Conservation (phyloP, 2,888 invertebrate species). For the Caenorhabditis sp. region DNA sequence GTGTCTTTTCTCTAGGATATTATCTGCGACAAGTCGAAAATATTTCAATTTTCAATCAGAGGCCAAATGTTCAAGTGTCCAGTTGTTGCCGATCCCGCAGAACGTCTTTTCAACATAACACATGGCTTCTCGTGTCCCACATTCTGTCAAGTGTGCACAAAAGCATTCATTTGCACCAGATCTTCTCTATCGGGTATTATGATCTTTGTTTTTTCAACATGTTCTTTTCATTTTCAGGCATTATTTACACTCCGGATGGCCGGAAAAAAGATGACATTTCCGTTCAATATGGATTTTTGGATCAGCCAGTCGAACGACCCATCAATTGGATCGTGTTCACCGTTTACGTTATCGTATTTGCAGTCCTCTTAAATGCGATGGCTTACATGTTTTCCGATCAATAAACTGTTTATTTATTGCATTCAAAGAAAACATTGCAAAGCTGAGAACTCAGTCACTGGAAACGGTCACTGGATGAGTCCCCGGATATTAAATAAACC, state of each 20-base stretch:
- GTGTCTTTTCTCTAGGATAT: no score
- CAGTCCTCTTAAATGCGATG: slow-evolving; percentile 13
- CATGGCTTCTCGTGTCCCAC: slow-evolving; percentile 18
- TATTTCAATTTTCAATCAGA: not conserved
- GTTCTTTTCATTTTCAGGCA: slow-evolving; percentile 9
- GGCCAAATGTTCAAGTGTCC: not conserved
- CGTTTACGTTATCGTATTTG: slow-evolving; percentile 9
- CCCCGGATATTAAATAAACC: slow-evolving; percentile 12
- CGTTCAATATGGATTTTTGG: slow-evolving; percentile 13
- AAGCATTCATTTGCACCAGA: not conserved
- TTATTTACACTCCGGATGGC: slow-evolving; percentile 27
- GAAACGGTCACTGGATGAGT: slow-evolving; percentile 22
- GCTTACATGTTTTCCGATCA: slow-evolving; percentile 12
- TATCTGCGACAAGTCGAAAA: no score
- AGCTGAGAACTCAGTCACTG: slow-evolving; percentile 17
- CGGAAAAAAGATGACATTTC: slow-evolving; percentile 16
- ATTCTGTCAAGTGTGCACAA: slow-evolving; percentile 23
- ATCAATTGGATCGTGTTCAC: slow-evolving; percentile 27
- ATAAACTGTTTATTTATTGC: slow-evolving; percentile 4
- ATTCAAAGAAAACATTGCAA: slow-evolving; percentile 5
- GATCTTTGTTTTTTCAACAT: not conserved
- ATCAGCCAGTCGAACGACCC: no score
- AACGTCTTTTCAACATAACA: not conserved
- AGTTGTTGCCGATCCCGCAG: not conserved
- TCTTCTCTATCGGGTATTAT: slow-evolving; percentile 12